Conservation (phyloP, 2,113 vertebrate genomes). For the Sorex fumeus region DNA sequence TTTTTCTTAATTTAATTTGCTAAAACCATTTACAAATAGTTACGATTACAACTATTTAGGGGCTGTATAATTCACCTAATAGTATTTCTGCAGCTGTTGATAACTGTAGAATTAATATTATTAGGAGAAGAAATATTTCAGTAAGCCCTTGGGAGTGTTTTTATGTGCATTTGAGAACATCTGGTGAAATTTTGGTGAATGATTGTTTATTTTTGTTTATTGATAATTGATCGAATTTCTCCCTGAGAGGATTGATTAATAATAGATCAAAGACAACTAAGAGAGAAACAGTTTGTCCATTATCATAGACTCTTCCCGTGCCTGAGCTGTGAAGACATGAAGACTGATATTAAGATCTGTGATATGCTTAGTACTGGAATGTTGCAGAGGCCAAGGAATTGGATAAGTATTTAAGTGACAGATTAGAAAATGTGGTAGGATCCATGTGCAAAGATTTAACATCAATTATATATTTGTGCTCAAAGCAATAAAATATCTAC, state of each 20-base stretch:
- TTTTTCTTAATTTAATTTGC: constrained; percentile 36
- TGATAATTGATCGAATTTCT: neutral
- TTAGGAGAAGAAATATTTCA: constrained; percentile 2
- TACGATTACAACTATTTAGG: neutral
- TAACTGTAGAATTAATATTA: too few species aligned
- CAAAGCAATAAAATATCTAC: neutral
- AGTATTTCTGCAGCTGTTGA: neutral
- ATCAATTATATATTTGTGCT: neutral
- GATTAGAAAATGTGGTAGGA: constrained; percentile 11
- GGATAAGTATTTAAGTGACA: neutral
- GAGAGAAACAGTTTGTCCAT: neutral
- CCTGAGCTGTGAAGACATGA: neutral
- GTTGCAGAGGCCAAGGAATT: neutral
- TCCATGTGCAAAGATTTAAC: constrained; percentile 15
- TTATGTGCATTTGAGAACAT: neutral
- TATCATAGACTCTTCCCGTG: neutral
- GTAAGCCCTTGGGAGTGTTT: constrained; percentile 8
- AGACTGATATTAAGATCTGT: neutral
- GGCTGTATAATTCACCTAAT: neutral
- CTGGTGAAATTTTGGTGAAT: neutral
- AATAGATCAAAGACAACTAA: neutral
- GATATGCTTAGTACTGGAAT: neutral
- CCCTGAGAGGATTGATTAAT: neutral
- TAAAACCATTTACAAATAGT: neutral
- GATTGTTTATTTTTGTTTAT: neutral